Evolutionary conservation across 2,888 invertebrate genomes (phyloP).

Genomic region (Epinotia ramella): DNA sequence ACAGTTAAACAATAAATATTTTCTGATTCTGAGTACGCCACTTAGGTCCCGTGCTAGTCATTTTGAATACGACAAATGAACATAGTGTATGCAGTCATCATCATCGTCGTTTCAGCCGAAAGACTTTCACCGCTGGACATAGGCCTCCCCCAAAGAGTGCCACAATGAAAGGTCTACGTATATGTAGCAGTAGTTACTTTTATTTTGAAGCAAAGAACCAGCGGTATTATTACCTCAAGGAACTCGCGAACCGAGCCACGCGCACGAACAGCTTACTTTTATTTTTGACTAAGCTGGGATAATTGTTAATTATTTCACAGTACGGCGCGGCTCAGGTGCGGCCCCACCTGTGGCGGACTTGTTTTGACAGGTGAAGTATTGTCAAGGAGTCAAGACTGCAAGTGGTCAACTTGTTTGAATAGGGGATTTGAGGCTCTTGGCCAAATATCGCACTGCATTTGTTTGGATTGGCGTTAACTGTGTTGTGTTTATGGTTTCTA

Average conservation of each 20-base stretch:
- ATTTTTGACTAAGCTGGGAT: conserved; percentile 16
- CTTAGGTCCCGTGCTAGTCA: no score
- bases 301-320: conserved; percentile 41
- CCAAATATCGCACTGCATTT: background rate
- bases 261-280: conserved; percentile 1
- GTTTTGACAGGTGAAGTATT: conserved; percentile 79
- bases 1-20: no score
- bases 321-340: conserved; percentile 64
- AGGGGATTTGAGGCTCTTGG: conserved; percentile 2
- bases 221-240: no score
- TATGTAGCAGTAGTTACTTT: no score
- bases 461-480: background rate
- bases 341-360: conserved; percentile 74
- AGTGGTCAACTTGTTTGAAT: conserved; percentile 45
- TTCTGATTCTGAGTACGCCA: no score
- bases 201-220: no score
- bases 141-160: no score
- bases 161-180: no score
- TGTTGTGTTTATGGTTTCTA: background rate
- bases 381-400: conserved; percentile 58
- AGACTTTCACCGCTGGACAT: no score
- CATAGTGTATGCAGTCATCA: no score
- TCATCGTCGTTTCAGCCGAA: no score
- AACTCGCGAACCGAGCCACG: background rate
- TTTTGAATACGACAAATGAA: no score